Conservation (phyloP, 2,797 vertebrate species). For the Hemibagrus guttatus region DNA sequence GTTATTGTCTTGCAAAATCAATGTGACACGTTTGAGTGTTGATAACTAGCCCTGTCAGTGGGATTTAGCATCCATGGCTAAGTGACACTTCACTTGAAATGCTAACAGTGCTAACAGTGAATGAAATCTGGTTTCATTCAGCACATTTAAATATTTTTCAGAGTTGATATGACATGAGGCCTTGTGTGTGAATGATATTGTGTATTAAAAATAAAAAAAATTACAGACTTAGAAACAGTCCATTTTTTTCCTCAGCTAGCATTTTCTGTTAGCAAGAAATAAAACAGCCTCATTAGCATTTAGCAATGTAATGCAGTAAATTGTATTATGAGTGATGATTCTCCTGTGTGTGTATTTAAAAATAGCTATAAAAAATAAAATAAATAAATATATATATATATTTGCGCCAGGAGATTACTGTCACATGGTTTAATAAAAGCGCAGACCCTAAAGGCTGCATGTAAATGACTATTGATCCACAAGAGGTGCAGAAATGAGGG, state of each 20-base stretch:
- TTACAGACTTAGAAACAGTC: no score
- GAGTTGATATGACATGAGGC: background rate
- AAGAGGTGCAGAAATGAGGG: constrained; percentile 36
- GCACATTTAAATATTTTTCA: background rate
- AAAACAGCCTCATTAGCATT: background rate
- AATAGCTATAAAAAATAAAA: background rate
- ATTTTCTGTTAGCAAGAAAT: background rate
- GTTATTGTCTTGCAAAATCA: background rate
- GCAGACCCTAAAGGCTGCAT: constrained; percentile 30
- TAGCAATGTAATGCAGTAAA: background rate
- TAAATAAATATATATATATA: background rate
- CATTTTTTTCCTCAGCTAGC: no score
- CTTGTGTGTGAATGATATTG: background rate
- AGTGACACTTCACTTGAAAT: background rate
- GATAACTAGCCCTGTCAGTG: background rate
- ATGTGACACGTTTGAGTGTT: background rate
- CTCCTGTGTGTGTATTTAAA: background rate
- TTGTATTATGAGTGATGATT: background rate
- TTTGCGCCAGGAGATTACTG: background rate
- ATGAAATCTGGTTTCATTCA: background rate
- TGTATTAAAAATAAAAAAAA: background rate
- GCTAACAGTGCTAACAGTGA: background rate
- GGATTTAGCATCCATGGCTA: background rate
- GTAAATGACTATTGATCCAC: constrained; percentile 33
- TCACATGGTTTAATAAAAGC: constrained; percentile 20